Evolutionary conservation across 1,140 invertebrate genomes (phyloP).

Genomic region (Propsilocerus akamusi): DNA sequence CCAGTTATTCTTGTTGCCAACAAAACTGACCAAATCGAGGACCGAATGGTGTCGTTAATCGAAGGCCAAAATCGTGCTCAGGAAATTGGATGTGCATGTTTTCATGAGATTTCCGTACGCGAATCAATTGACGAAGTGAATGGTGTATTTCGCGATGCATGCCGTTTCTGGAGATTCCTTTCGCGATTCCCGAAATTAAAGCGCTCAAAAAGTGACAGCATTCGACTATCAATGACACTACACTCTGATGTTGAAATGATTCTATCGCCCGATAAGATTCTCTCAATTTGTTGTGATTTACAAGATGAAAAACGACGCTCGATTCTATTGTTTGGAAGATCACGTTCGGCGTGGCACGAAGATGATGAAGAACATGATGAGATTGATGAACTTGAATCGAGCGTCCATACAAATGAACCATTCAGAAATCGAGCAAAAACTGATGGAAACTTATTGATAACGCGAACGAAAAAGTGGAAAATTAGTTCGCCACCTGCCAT

Average conservation of each 20-base stretch:
- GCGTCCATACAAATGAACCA: conserved; percentile 14
- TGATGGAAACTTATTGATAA: conserved; percentile 25
- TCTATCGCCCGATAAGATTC: conserved; percentile 16
- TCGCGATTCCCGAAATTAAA: conserved; percentile 39
- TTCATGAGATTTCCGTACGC: conserved; percentile 65
- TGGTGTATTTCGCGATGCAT: conserved; percentile 43
- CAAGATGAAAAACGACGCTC: conserved; percentile 14
- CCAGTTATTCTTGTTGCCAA: conserved; percentile 66
- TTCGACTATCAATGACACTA: conserved; percentile 12
- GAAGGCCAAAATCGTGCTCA: conserved; percentile 51
- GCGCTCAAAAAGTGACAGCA: conserved; percentile 30
- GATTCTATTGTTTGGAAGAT: conserved; percentile 13
- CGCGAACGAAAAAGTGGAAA: background rate
- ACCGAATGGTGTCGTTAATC: conserved; percentile 52
- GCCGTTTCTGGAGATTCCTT: conserved; percentile 45
- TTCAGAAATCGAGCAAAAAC: conserved; percentile 41
- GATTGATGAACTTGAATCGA: conserved; percentile 12
- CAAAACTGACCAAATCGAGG: conserved; percentile 53
- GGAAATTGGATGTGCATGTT: conserved; percentile 62
- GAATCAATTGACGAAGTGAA: conserved; percentile 61
- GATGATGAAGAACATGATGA: conserved; percentile 20
- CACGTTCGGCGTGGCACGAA: conserved; percentile 26
- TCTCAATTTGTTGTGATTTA: conserved; percentile 15
- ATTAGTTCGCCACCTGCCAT: background rate
- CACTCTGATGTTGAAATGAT: conserved; percentile 14